phyloP scores from a whole-genome alignment of 2,113 vertebrate species.

The Nannobrachium achirus region DNA sequence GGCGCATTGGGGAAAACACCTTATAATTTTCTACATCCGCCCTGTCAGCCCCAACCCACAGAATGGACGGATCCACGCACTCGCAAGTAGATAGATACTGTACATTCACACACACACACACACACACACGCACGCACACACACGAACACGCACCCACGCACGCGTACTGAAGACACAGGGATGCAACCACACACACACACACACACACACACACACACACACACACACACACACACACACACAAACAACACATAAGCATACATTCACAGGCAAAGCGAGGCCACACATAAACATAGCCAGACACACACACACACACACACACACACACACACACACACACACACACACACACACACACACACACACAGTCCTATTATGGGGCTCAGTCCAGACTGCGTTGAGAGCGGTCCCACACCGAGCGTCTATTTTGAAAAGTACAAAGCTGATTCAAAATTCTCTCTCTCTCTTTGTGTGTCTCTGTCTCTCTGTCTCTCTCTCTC shows the following conservation, averaged over 20 bases:
- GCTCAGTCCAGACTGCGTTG: slow-evolving; percentile 67
- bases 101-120: slow-evolving; percentile 15
- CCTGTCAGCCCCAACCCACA: slow-evolving; percentile 58
- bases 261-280: no score
- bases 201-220: slow-evolving; percentile 15
- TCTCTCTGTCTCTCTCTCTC: slow-evolving; percentile 25
- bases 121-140: slow-evolving; percentile 41
- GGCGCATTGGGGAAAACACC: slow-evolving; percentile 62
- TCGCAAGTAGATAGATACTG: background rate
- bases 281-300: background rate
- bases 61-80: slow-evolving; percentile 41
- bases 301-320: slow-evolving; percentile 27
- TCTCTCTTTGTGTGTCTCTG: slow-evolving; percentile 37
- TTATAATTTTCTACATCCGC: slow-evolving; percentile 80
- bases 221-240: slow-evolving; percentile 49
- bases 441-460: slow-evolving; percentile 64
- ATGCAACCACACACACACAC: slow-evolving; percentile 37
- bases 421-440: slow-evolving; percentile 77
- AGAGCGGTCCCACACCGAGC: slow-evolving; percentile 71
- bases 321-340: slow-evolving; percentile 41
- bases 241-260: slow-evolving; percentile 7
- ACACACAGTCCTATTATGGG: slow-evolving; percentile 69
- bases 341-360: slow-evolving; percentile 19
- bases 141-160: slow-evolving; percentile 32
- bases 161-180: slow-evolving; percentile 18